phyloP scores from a whole-genome alignment of 2,113 vertebrate species.

The Platycercus adscitus region DNA sequence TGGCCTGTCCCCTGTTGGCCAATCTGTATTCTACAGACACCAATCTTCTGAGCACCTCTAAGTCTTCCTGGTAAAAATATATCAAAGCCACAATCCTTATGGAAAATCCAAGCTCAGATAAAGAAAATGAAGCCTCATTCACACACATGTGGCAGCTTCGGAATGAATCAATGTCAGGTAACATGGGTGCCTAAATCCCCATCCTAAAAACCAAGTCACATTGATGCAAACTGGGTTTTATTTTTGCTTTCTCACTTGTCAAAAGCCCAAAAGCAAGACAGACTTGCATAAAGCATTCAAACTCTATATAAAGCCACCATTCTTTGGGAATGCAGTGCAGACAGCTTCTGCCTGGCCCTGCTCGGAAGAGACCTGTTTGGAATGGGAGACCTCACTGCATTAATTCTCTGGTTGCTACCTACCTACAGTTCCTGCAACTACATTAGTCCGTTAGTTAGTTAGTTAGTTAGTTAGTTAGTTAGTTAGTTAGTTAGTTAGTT shows the following conservation, averaged over 20 bases:
- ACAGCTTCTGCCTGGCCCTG: not conserved
- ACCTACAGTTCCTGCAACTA: not conserved
- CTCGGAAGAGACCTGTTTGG: not conserved
- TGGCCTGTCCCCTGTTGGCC: not conserved
- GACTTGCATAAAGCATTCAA: not conserved
- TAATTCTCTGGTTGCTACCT: not conserved
- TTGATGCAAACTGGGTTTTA: not conserved
- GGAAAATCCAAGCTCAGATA: not conserved
- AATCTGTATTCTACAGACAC: not conserved
- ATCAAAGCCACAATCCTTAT: not conserved
- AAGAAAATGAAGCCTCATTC: not conserved
- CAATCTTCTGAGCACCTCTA: not conserved
- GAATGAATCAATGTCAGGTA: not conserved
- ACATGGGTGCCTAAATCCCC: not conserved
- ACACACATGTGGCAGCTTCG: not conserved
- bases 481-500: not conserved
- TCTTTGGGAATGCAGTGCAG: not conserved
- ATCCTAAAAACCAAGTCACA: not conserved
- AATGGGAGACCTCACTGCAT: not conserved
- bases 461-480: not conserved
- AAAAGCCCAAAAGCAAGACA: not conserved
- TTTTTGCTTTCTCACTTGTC: constrained; percentile 17
- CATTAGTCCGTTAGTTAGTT: not conserved
- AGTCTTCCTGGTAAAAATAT: not conserved
- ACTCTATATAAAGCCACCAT: not conserved